A percentile compares a stretch with the other conserved stretches of the same genome.
Conservation (phyloP, 2,113 vertebrate genomes). For the Leptodactylus fuscus region DNA sequence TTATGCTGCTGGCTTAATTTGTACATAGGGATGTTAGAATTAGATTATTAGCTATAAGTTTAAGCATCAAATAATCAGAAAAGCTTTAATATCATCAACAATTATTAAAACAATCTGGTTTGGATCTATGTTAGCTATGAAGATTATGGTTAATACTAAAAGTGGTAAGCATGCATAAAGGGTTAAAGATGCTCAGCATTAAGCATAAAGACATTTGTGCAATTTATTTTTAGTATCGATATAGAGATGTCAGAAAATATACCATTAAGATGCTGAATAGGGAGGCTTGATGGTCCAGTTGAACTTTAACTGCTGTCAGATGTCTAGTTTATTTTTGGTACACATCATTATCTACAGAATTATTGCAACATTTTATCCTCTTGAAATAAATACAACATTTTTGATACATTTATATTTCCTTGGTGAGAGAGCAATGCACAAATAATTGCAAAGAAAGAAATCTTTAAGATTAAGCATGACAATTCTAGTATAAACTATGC, state of each 20-base stretch:
- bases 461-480: background rate
- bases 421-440: background rate
- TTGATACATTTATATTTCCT: constrained; percentile 26
- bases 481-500: background rate
- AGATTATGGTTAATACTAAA: background rate
- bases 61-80: background rate
- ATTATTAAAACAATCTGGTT: background rate
- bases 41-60: background rate
- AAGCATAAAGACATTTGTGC: background rate
- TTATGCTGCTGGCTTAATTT: background rate
- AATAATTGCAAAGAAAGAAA: background rate
- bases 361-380: background rate
- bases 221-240: constrained; percentile 2
- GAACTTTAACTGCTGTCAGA: constrained; percentile 26
- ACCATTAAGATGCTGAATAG: background rate
- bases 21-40: background rate
- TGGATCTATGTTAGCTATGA: background rate
- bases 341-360: constrained; percentile 5
- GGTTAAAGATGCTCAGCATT: background rate
- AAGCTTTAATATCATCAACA: background rate
- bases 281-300: constrained; percentile 1
- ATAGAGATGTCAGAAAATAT: background rate
- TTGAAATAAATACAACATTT: background rate
- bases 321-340: constrained; percentile 7
- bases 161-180: background rate